phyloP scores from a whole-genome alignment of 1,140 invertebrate species.

The Aphaenogaster floridana region DNA sequence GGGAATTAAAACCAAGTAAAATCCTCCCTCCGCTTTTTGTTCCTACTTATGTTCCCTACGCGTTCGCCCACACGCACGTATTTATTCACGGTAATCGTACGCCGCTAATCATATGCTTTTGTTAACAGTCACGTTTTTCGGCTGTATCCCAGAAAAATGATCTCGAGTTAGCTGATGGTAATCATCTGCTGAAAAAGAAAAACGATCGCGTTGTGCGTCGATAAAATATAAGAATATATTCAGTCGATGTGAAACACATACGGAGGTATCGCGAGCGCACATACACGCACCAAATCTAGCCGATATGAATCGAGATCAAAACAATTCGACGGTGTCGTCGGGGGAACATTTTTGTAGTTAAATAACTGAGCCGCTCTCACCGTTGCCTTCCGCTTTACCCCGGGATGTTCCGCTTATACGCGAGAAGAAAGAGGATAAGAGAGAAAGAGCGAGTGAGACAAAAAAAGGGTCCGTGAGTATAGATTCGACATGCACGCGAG shows the following conservation, averaged over 20 bases:
- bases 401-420: conserved; percentile 68
- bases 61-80: conserved; percentile 49
- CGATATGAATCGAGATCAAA: conserved; percentile 47
- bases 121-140: conserved; percentile 1
- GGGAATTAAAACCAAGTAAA: conserved; percentile 84
- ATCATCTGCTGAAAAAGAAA: not conserved
- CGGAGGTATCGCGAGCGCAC: not conserved
- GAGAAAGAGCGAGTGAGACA: not conserved
- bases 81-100: conserved; percentile 46
- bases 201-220: not conserved
- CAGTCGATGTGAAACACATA: not conserved
- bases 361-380: conserved; percentile 49
- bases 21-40: conserved; percentile 73
- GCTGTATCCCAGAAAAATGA: not conserved
- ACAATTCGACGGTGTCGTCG: conserved; percentile 56
- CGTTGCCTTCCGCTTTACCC: conserved; percentile 27
- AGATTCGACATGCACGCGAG: conserved; percentile 76
- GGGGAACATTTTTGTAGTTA: conserved; percentile 74
- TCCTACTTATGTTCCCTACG: conserved; percentile 62
- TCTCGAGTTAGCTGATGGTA: not conserved
- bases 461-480: conserved; percentile 68
- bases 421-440: conserved; percentile 30
- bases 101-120: conserved; percentile 14
- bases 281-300: not conserved
- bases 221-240: conserved; percentile 21